Evolutionary conservation across 2,797 vertebrate species (phyloP).

Genomic region (Agapornis canus): DNA sequence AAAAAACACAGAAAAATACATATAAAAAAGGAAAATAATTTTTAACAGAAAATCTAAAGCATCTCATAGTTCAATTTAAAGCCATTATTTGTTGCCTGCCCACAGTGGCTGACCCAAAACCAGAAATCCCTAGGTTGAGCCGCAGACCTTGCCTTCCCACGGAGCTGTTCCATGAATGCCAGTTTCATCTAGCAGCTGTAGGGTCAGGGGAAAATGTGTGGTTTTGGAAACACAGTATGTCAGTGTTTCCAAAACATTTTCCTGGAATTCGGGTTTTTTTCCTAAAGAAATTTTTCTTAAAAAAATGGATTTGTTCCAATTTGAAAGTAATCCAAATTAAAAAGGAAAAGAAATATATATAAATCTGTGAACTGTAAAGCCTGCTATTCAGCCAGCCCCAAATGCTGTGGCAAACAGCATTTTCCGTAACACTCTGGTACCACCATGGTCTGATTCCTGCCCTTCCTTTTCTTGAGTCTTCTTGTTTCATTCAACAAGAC

Average conservation of each 20-base stretch:
- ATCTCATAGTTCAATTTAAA: not conserved
- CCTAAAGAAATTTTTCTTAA: slow-evolving; percentile 41
- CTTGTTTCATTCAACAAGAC: not conserved
- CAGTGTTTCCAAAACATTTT: slow-evolving; percentile 71
- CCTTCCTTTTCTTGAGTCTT: not conserved
- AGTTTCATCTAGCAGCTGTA: slow-evolving; percentile 57
- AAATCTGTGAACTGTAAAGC: slow-evolving; percentile 40
- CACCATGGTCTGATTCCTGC: not conserved
- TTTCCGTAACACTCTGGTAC: not conserved
- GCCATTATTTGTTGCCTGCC: not conserved
- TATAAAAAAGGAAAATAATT: not conserved
- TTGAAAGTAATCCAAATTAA: slow-evolving; percentile 51
- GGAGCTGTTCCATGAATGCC: not conserved
- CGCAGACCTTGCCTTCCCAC: not conserved
- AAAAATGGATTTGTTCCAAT: slow-evolving; percentile 60
- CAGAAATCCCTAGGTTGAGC: not conserved
- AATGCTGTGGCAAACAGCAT: not conserved
- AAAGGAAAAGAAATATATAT: not conserved
- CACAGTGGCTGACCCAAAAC: not conserved
- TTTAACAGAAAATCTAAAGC: not conserved
- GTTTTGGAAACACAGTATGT: slow-evolving; percentile 70
- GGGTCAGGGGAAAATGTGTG: slow-evolving; percentile 52
- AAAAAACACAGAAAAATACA: not conserved
- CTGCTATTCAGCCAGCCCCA: not conserved
- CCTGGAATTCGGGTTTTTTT: slow-evolving; percentile 24